Evolutionary conservation across 2,797 vertebrate species (phyloP), one percentile per base, ranked within the genome.

Genomic region (Glyptemys insculpta): DNA sequence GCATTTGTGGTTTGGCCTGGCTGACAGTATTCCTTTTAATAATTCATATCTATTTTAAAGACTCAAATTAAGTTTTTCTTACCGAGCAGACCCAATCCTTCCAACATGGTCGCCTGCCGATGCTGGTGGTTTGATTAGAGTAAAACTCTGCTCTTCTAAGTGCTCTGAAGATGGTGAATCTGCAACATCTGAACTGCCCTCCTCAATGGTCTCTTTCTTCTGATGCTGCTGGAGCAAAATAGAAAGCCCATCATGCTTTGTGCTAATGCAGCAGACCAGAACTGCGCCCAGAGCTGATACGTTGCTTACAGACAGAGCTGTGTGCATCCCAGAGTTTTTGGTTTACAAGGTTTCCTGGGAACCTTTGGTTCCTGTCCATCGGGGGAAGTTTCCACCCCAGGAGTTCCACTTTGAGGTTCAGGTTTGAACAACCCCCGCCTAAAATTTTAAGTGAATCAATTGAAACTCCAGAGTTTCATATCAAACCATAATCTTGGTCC

Each of bases 31-130:
- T 59, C 76, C 90, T 83, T 81, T 82, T 83, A 94, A 79, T 68
- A 91, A 76, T 54, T 83, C 81, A 25, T 27, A 86, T 11, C n/a
- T 27, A 8, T 4, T 80, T 41, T 50, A 90, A 94, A 88, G 21
- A 59, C 4, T 83, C 59, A 49, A 23, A 29, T 5, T 49, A 16
- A 47, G 50, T 5, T 25, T 27, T 83, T 92, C 98, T 90, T 98
- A 99, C 99, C 98, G 86, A 91, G 97, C 88, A 82, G 97, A 96
- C 78, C 94, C 89, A 2, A 94, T 97, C 95, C 93, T 97, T 90
- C 97, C 97, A 94, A 50, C 4, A 79, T 94, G 97, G 74, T 96
- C 97, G 25, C 98, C 97, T 83, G 96, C 98, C 90, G 98, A 96
- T 89, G 97, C 53, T 1, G 89, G 89, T 84, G 94, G 47, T 79